Percentiles rank a stretch among this genome's conserved stretches.
These are phyloP conservation scores for Quiscalus mexicanus DNA, from an alignment of 2,113 vertebrate species.

Conservation along the genomic window DNA sequence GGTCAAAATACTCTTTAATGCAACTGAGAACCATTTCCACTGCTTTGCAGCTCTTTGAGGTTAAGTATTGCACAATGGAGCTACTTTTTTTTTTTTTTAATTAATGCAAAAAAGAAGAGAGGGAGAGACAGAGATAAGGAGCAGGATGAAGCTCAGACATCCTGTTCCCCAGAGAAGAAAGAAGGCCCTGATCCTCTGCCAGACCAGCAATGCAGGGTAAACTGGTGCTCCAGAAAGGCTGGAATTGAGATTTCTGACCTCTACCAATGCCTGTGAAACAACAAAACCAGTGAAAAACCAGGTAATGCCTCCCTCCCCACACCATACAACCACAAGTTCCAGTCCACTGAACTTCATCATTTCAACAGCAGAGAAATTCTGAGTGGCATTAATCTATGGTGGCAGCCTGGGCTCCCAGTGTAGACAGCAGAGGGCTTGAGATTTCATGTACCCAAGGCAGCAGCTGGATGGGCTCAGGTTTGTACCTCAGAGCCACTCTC, in stretches of 20 bases:
- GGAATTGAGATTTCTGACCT: not conserved
- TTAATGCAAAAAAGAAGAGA: not conserved
- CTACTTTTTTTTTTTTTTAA: not conserved
- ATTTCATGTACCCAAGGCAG: not conserved
- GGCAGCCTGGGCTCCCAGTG: not conserved
- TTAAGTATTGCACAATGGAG: not conserved
- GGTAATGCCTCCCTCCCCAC: accelerated
- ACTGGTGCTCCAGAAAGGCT: not conserved
- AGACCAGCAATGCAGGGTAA: not conserved
- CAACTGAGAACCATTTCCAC: not conserved
- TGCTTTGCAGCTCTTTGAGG: not conserved
- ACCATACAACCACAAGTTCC: not conserved
- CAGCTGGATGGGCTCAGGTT: not conserved
- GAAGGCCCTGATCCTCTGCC: not conserved
- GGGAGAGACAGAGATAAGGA: not conserved
- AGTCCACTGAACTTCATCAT: not conserved
- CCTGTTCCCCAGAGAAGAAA: not conserved
- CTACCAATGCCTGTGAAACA: accelerated
- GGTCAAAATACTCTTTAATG: not conserved
- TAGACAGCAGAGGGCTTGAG: not conserved
- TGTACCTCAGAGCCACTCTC: not conserved
- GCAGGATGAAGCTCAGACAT: not conserved
- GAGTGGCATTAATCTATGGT: not conserved
- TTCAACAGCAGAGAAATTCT: not conserved
- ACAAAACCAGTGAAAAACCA: not conserved